Conservation (phyloP, 2,113 vertebrate genomes). For the Grus americana region DNA sequence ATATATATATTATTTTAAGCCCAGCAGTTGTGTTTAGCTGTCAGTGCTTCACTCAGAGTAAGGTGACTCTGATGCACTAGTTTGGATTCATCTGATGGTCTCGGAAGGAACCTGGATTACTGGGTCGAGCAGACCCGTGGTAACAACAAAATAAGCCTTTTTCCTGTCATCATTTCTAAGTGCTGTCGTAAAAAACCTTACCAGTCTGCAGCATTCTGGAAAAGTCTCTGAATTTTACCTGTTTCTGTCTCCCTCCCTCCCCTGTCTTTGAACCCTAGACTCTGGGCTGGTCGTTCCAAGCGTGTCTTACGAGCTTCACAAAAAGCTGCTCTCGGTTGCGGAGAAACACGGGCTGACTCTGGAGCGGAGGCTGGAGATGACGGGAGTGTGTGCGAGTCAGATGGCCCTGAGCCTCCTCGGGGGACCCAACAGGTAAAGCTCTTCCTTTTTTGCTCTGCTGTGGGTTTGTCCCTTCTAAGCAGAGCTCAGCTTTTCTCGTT, state of each 20-base stretch:
- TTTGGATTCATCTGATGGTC: not conserved
- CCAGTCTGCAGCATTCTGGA: not conserved
- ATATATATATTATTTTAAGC: rapidly evolving
- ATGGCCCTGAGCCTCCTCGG: conserved; percentile 96
- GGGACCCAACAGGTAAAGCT: conserved; percentile 93
- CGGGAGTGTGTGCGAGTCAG: conserved; percentile 94
- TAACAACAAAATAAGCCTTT: not conserved
- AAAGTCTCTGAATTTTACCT: not conserved
- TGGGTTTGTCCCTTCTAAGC: not conserved
- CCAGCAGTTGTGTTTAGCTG: not conserved
- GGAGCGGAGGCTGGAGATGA: conserved; percentile 95
- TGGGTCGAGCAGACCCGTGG: not conserved
- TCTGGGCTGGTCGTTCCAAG: conserved; percentile 95
- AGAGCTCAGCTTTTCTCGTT: not conserved
- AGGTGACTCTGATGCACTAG: not conserved
- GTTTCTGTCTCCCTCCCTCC: not conserved
- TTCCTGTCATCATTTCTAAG: rapidly evolving
- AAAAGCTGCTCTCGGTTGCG: conserved; percentile 87
- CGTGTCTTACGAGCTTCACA: conserved; percentile 91
- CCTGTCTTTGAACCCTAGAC: conserved; percentile 73
- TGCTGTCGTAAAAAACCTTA: not conserved
- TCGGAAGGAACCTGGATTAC: not conserved
- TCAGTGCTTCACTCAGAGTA: not conserved
- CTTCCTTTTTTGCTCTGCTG: not conserved
- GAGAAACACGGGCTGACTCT: conserved; percentile 91